Base-by-base conservation (phyloP, 1,140 invertebrate species). In the Trachelipus rathkii region DNA sequence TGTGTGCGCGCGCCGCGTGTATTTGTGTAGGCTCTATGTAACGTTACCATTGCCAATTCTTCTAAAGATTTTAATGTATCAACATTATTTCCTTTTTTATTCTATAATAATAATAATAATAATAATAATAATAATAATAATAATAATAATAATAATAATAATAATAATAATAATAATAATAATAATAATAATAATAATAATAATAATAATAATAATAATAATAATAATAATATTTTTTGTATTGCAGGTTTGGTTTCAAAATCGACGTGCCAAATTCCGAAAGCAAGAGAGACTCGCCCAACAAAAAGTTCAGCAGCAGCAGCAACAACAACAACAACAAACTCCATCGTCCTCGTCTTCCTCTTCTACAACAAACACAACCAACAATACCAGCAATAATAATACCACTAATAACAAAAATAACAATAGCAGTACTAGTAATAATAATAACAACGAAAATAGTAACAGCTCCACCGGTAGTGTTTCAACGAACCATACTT, bases 201-300 rank as follows among this genome's bases (percentile, higher is more conserved):
- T 33, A 33, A 33, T 33, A 33, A 33, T 33, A 33, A 33, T 33
- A 33, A 33, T 33, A 33, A 33, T 33, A 33, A 33, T 33, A 33
- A 33, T 60, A 60, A 15, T 60, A 19, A 19, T 19, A 60, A 60
- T 60, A 15, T 2, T 19, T 60, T 60, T 60, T 60, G 50, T 1
- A 15, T 60, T 60, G 50, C 87, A 96, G 94, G 94, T 96, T 0
- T 96, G 95, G 95, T 96, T 96, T 84, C 95, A 96, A 87, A 96
- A 96, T 83, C 86, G 95, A 71, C 87, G 95, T 45, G 94, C 94
- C 0, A 96, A 96, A 85, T 95, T 96, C 82, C 89, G 95, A 21
- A 97, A 97, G 86, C 95, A 96, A 84, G 95, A 97, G 85, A 70
- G 81, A 11, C 76, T 82, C 66, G 78, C 78, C 23, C 81, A 82